A percentile compares a stretch with the other conserved stretches of the same genome.
Evolutionary conservation across 1,140 invertebrate genomes (phyloP).

Genomic region (Scylla paramamosain): DNA sequence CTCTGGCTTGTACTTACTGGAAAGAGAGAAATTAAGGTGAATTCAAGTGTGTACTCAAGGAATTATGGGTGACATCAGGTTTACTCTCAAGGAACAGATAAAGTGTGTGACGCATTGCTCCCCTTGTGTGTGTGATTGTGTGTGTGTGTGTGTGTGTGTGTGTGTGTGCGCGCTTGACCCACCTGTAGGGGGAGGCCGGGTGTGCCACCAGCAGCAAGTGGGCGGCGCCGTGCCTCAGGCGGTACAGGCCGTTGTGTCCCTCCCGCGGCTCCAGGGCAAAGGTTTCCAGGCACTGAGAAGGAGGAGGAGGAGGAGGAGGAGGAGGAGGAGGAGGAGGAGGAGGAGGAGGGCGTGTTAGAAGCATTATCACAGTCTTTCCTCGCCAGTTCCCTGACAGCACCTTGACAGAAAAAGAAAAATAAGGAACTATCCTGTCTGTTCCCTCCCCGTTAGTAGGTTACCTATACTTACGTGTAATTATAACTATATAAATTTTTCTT

Average conservation of each 20-base stretch:
- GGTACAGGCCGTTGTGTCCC: conserved; percentile 58
- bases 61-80: neutral
- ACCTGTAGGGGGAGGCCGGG: conserved; percentile 72
- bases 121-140: too few relatives aligned
- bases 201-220: conserved; percentile 66
- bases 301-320: neutral
- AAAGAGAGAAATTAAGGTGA: neutral
- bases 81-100: neutral
- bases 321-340: neutral
- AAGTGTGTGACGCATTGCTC: neutral
- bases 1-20: conserved; percentile 38
- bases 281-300: conserved; percentile 64
- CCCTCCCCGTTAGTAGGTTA: too few relatives aligned
- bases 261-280: conserved; percentile 61
- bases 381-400: too few relatives aligned
- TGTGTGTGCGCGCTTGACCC: too few relatives aligned
- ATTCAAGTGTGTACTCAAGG: neutral
- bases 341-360: too few relatives aligned
- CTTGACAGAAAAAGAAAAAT: neutral
- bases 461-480: too few relatives aligned
- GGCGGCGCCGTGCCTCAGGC: conserved; percentile 52
- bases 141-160: too few relatives aligned
- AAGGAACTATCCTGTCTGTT: too few relatives aligned
- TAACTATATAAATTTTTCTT: too few relatives aligned
- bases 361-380: too few relatives aligned